A percentile compares a stretch with the other conserved stretches of the same genome.
Evolutionary conservation across 2,888 invertebrate genomes (phyloP).

Genomic region (Synanthedon andrenaeformis): DNA sequence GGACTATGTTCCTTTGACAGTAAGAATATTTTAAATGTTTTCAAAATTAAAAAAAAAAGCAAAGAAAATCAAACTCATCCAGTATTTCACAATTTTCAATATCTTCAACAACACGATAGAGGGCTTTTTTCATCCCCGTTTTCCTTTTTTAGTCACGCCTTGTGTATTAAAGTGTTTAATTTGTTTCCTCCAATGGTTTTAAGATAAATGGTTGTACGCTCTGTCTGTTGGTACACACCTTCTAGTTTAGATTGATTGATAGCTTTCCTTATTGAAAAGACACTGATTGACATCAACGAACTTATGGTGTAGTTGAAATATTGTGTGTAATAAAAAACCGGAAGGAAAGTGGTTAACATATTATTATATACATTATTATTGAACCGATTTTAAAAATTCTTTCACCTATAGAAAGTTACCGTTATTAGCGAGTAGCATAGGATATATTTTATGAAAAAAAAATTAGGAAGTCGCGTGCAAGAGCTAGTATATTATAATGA

Average conservation of each 20-base stretch:
- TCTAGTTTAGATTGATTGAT: slow-evolving; percentile 36
- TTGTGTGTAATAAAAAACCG: no score
- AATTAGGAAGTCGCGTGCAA: no score
- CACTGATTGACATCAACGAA: slow-evolving; percentile 39
- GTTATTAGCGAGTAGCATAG: no score
- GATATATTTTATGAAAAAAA: no score
- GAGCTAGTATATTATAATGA: no score
- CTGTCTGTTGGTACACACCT: slow-evolving; percentile 25
- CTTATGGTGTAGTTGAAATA: slow-evolving; percentile 12
- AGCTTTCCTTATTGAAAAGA: slow-evolving; percentile 26
- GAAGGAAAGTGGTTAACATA: no score
- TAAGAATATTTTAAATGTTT: no score
- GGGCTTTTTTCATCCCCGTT: slow-evolving; percentile 12
- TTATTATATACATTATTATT: no score
- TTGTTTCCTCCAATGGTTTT: slow-evolving; percentile 48
- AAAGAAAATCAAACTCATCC: neutral
- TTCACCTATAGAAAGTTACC: no score
- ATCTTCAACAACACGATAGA: slow-evolving; percentile 15
- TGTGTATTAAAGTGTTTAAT: slow-evolving; percentile 66
- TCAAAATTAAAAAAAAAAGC: no score
- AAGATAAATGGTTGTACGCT: slow-evolving; percentile 38
- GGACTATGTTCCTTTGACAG: no score
- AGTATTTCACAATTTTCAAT: slow-evolving; percentile 2
- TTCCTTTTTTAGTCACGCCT: slow-evolving; percentile 60
- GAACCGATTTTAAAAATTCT: no score